Evolutionary conservation across 2,797 vertebrate species (phyloP).

Genomic region (Cebuella pygmaea): DNA sequence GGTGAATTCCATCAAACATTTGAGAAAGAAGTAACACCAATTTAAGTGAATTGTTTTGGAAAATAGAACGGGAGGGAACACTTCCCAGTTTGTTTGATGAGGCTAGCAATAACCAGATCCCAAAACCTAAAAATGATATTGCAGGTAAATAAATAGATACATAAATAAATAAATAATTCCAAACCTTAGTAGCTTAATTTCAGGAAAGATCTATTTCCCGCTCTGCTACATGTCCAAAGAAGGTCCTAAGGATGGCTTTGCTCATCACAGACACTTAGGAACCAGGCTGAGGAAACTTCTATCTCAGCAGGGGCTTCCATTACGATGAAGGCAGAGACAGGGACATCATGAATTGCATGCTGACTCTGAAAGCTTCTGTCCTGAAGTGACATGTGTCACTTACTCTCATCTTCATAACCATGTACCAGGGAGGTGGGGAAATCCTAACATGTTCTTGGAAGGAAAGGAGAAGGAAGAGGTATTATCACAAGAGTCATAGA

Average conservation of each 20-base stretch:
- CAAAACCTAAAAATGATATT: background rate
- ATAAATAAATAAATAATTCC: background rate
- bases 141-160: background rate
- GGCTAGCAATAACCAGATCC: background rate
- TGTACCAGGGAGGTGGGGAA: background rate
- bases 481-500: background rate
- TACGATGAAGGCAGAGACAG: background rate
- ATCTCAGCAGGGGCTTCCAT: background rate
- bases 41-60: background rate
- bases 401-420: background rate
- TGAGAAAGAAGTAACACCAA: background rate
- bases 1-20: background rate
- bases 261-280: background rate
- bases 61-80: background rate
- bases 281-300: background rate
- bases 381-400: background rate
- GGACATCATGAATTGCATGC: too few relatives aligned
- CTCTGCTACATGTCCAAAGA: too few relatives aligned
- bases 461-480: background rate
- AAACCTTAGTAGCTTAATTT: background rate
- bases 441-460: background rate
- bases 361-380: background rate
- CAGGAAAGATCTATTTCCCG: background rate
- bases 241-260: background rate
- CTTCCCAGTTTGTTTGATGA: background rate